These are phyloP conservation scores for Tachycineta bicolor DNA, from an alignment of 2,113 vertebrate species.

Conservation along the genomic window DNA sequence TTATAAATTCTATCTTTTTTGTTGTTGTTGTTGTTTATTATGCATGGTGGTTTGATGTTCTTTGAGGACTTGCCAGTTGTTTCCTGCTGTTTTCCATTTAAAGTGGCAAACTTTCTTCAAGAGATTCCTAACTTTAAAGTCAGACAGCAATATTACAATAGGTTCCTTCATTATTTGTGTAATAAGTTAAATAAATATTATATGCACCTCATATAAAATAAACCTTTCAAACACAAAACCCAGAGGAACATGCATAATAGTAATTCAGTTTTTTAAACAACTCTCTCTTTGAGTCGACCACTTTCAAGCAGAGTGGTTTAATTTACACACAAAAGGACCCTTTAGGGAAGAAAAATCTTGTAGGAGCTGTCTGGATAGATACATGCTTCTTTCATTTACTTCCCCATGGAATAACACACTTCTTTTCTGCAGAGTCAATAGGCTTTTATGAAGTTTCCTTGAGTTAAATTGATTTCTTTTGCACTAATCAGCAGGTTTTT, in stretches of 20 bases:
- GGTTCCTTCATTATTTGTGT: background rate
- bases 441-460: background rate
- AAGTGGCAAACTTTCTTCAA: background rate
- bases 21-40: background rate
- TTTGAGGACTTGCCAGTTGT: background rate
- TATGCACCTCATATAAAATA: background rate
- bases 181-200: background rate
- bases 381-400: background rate
- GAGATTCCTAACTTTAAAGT: background rate
- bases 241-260: background rate
- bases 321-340: constrained; percentile 7
- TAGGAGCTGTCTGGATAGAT: background rate
- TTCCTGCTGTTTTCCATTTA: background rate
- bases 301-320: constrained; percentile 8
- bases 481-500: background rate
- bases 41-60: background rate
- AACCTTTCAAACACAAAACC: background rate
- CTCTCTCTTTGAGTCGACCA: background rate
- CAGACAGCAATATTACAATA: background rate
- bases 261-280: background rate
- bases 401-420: background rate
- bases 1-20: background rate
- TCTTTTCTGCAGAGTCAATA: constrained; percentile 14
- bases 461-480: constrained; percentile 23
- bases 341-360: constrained; percentile 23